A percentile compares a stretch with the other conserved stretches of the same genome.
phyloP scores from a whole-genome alignment of 1,140 invertebrate genomes.

The Cherax quadricarinatus region DNA sequence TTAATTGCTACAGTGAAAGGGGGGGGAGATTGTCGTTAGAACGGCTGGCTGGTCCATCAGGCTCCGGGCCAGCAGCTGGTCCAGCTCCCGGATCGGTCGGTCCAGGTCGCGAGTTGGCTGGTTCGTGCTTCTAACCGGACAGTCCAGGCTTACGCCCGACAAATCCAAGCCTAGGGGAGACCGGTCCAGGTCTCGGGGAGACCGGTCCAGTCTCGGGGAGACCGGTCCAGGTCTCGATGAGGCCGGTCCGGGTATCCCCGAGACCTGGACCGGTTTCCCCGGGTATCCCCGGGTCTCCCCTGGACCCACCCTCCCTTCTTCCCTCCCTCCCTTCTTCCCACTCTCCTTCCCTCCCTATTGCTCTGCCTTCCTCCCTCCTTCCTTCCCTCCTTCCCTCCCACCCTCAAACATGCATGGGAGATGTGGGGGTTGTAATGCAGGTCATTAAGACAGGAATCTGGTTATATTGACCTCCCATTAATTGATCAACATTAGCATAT shows the following conservation, averaged over 20 bases:
- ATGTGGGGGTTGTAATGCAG: no score
- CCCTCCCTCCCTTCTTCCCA: neutral
- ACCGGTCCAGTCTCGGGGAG: no score
- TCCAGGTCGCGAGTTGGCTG: no score
- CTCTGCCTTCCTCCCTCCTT: neutral
- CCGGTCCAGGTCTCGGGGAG: no score
- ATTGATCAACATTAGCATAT: constrained; percentile 58
- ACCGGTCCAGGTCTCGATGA: neutral
- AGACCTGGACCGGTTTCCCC: neutral
- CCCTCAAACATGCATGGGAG: no score
- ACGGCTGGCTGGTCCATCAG: no score
- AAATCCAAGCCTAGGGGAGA: no score
- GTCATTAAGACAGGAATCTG: no score
- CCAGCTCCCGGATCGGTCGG: no score
- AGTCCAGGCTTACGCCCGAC: no score
- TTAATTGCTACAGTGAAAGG: constrained; percentile 26
- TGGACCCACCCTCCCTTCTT: neutral
- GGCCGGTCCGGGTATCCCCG: neutral
- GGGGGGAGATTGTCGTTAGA: neutral
- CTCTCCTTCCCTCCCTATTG: neutral
- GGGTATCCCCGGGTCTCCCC: neutral
- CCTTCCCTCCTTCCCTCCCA: neutral
- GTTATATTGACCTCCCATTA: neutral
- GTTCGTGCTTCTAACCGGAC: no score
- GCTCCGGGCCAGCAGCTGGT: no score